phyloP scores from a whole-genome alignment of 2,888 invertebrate genomes.

The Uropetala carovei region DNA sequence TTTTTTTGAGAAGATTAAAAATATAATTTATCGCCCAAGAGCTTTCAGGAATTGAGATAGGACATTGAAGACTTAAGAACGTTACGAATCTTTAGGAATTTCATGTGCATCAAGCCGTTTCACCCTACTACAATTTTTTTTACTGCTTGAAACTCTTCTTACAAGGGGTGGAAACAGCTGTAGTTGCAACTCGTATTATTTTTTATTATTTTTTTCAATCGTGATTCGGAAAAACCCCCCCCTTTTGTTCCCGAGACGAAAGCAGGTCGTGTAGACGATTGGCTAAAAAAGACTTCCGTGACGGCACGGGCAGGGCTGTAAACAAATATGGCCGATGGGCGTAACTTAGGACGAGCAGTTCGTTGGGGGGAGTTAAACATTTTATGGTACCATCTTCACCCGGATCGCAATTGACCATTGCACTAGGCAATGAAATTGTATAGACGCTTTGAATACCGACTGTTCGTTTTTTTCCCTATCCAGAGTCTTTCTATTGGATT shows the following conservation, averaged over 20 bases:
- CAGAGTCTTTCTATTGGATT: background rate
- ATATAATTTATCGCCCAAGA: too few species aligned
- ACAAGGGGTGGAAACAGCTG: slow-evolving; percentile 15
- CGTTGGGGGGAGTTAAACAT: slow-evolving; percentile 20
- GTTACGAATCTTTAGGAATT: slow-evolving; percentile 18
- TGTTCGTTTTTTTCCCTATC: background rate
- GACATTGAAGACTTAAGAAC: background rate
- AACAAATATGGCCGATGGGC: slow-evolving; percentile 43
- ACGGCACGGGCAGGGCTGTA: background rate
- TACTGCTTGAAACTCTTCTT: slow-evolving; percentile 3
- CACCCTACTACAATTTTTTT: slow-evolving; percentile 34
- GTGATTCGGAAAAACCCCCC: background rate
- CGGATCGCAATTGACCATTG: slow-evolving; percentile 33
- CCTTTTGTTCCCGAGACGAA: background rate
- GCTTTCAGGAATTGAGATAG: too few species aligned
- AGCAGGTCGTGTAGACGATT: slow-evolving; percentile 55
- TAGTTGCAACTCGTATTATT: background rate
- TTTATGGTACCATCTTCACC: slow-evolving; percentile 12
- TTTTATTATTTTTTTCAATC: background rate
- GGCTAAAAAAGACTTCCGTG: background rate
- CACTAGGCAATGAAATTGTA: background rate
- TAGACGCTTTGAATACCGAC: slow-evolving; percentile 37
- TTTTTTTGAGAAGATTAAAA: too few species aligned
- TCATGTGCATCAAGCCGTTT: slow-evolving; percentile 33
- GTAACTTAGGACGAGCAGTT: background rate